Evolutionary conservation across 2,797 vertebrate species (phyloP), one percentile per base, ranked within the genome.

Genomic region (Phataginus tetradactyla): DNA sequence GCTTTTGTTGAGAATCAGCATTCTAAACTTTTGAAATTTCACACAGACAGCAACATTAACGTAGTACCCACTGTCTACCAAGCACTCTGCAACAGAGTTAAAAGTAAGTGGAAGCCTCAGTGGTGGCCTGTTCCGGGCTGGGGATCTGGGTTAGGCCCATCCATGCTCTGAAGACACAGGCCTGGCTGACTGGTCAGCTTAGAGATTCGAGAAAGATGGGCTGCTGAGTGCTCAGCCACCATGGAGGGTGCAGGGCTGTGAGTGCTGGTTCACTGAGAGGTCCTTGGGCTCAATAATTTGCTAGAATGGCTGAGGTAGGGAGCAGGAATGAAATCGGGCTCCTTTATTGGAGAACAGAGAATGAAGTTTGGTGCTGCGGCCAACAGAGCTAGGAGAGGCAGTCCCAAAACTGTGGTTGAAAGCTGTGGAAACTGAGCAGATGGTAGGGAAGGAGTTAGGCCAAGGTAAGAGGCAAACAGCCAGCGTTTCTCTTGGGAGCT

Each of bases 11-110:
- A 91, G 57, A 89, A 92, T 88, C 29, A 37, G 59, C 59, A 85
- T 86, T 96, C 66, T 90, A 29, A 71, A 96, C 27, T 83, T 93
- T 23, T 84, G 77, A 86, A 69, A 64, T 80, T 78, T 95, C 42
- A 64, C 14, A 7, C 25, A 68, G 21, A 75, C 12, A 32, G n/a
- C 55, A 78, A 66, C 53, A 90, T 61, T 71, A 59, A 92, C 49
- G 71, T 77, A 85, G 69, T 1, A 20, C 12, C 57, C 63, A 51
- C 45, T 81, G 12, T 64, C 25, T 90, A 55, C 32, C 11, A 66
- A 61, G 64, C 0, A 15, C 53, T 90, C 39, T 0, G 3, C 5
- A 37, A 23, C 12, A 72, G 90, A 55, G 42, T 86, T 86, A 14
- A 85, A 78, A 85, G n/a, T 39, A 75, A 71, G 66, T 15, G 27